These are phyloP conservation scores for Sebastes paucispinis DNA, from an alignment of 2,797 vertebrate genomes.

Conservation along the genomic window DNA sequence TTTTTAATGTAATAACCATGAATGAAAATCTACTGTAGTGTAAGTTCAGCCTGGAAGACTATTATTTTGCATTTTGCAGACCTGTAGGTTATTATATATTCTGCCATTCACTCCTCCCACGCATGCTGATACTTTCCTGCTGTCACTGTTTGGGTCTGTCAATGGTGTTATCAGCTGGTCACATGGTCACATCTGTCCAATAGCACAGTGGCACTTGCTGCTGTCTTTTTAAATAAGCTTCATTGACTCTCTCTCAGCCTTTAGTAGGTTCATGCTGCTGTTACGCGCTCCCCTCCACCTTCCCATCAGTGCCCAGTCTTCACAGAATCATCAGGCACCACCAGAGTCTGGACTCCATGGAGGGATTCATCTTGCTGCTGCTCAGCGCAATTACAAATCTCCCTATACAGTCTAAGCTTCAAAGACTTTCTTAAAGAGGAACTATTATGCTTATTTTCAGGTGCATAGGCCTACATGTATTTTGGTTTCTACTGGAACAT, in stretches of 20 bases:
- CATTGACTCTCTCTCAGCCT: neutral
- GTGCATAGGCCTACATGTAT: too few species aligned
- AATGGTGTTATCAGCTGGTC: too few species aligned
- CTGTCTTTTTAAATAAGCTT: neutral
- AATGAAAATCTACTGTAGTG: neutral
- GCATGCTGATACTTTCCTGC: neutral
- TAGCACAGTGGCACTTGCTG: neutral
- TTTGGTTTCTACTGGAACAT: too few species aligned
- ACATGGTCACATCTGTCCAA: too few species aligned
- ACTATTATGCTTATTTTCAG: too few species aligned
- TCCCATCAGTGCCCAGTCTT: neutral
- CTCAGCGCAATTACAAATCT: neutral
- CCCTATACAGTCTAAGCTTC: neutral
- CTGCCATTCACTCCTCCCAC: neutral
- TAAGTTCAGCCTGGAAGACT: too few species aligned
- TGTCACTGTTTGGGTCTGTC: neutral
- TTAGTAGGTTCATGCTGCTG: neutral
- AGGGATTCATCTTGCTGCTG: neutral
- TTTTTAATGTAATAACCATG: neutral
- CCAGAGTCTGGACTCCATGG: neutral
- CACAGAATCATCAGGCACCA: neutral
- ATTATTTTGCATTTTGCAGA: too few species aligned
- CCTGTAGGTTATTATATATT: neutral
- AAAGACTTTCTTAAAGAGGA: neutral
- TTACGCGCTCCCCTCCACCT: neutral